Conservation (phyloP, 2,113 vertebrate genomes). For the Sturnus vulgaris region DNA sequence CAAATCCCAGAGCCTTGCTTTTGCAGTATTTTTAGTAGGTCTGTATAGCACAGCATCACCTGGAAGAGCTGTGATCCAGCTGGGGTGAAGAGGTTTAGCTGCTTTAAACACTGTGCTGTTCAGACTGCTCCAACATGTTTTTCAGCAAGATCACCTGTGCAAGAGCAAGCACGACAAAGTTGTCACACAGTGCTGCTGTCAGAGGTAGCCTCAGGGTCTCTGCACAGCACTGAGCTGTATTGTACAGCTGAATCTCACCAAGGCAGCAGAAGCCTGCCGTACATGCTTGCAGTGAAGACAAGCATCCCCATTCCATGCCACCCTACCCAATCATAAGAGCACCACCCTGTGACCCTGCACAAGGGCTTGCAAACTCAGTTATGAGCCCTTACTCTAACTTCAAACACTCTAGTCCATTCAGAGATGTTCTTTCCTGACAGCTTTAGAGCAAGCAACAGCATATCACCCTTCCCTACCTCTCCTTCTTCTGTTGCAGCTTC, state of each 20-base stretch:
- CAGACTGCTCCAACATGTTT: not conserved
- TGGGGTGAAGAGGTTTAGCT: not conserved
- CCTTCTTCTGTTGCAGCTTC: not conserved
- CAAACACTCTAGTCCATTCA: not conserved
- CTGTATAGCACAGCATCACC: not conserved
- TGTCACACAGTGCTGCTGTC: not conserved
- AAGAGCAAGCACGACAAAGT: not conserved
- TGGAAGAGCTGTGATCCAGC: not conserved
- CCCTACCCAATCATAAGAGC: not conserved
- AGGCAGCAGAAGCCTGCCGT: not conserved
- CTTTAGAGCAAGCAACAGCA: not conserved
- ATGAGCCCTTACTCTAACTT: not conserved
- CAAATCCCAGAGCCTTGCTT: not conserved
- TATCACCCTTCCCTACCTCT: not conserved
- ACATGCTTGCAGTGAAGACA: not conserved
- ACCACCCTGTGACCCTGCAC: not conserved
- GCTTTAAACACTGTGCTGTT: not conserved
- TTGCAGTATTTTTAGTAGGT: not conserved
- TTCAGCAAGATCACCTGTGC: not conserved
- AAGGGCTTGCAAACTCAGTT: not conserved
- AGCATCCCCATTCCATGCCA: not conserved
- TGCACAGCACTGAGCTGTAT: not conserved
- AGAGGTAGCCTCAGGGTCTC: not conserved
- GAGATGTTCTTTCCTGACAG: not conserved
- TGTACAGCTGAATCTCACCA: not conserved